Conservation (phyloP, 2,113 vertebrate genomes). For the Donacobius atricapilla region DNA sequence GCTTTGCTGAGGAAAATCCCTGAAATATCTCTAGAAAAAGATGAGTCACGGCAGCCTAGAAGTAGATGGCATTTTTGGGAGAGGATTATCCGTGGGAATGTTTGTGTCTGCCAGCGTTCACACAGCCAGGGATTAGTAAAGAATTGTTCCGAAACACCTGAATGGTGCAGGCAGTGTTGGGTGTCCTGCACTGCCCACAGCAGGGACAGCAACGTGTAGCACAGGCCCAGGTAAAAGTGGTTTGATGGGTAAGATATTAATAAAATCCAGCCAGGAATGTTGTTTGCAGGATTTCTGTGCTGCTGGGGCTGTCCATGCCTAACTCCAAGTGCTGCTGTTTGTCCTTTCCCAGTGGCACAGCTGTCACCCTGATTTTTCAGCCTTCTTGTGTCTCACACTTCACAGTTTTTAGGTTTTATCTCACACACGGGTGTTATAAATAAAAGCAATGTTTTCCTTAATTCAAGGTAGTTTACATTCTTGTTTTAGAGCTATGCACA, state of each 20-base stretch:
- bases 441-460: no score
- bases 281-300: not conserved
- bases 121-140: not conserved
- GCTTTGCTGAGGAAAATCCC: not conserved
- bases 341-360: not conserved
- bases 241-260: not conserved
- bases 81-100: not conserved
- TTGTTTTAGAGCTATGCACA: no score
- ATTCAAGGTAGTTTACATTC: no score
- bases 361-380: no score
- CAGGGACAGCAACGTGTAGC: accelerated
- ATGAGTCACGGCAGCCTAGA: not conserved
- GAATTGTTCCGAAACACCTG: not conserved
- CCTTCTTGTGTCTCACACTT: no score
- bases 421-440: no score
- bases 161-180: not conserved
- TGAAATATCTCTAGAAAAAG: not conserved
- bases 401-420: no score
- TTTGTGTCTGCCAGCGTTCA: not conserved
- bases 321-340: not conserved
- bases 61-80: not conserved
- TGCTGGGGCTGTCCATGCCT: not conserved
- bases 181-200: not conserved
- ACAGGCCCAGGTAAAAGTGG: not conserved
- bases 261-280: not conserved